These are phyloP conservation scores for Laticauda laticaudata DNA, from an alignment of 2,113 vertebrate genomes.

Conservation along the genomic window DNA sequence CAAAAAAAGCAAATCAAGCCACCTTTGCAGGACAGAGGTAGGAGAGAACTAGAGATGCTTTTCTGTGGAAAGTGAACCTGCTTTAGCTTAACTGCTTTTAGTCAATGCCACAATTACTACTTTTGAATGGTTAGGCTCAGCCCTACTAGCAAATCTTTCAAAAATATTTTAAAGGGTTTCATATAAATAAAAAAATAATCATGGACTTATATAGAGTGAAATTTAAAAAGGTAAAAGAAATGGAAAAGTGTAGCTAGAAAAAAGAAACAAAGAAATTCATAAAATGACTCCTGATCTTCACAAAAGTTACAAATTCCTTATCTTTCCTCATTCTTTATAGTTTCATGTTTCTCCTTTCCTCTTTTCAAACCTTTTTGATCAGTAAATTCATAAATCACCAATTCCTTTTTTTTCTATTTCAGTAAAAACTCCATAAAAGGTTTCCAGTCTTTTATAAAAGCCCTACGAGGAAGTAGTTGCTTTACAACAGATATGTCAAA, in stretches of 20 bases:
- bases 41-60: not conserved
- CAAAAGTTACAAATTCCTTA: not conserved
- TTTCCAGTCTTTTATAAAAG: not conserved
- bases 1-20: not conserved
- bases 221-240: not conserved
- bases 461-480: not conserved
- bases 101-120: not conserved
- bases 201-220: not conserved
- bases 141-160: not conserved
- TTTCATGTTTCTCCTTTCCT: not conserved
- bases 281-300: not conserved
- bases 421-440: not conserved
- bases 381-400: not conserved
- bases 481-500: not conserved
- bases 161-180: not conserved
- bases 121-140: not conserved
- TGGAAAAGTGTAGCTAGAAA: not conserved
- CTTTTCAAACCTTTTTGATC: not conserved
- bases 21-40: not conserved
- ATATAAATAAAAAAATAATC: not conserved
- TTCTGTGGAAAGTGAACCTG: not conserved
- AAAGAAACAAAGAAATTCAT: not conserved
- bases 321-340: not conserved
- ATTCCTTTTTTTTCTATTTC: not conserved
- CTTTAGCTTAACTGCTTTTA: not conserved